phyloP scores from a whole-genome alignment of 2,113 vertebrate genomes.

The Ptyas mucosa region DNA sequence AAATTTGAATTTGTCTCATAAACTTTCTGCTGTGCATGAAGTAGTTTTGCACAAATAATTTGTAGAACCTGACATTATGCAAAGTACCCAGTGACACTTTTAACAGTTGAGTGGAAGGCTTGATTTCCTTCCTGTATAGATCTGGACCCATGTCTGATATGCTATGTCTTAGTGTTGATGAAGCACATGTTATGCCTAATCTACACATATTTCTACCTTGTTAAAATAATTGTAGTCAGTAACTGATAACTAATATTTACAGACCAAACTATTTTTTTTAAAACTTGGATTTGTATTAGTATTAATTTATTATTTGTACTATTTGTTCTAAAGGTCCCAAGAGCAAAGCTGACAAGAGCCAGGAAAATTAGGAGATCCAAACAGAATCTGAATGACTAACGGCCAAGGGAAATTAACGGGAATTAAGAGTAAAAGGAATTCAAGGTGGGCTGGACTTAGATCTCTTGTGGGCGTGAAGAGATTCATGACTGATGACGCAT shows the following conservation, averaged over 20 bases:
- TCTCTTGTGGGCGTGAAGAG: too few species aligned
- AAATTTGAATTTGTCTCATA: neutral
- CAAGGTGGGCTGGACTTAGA: too few species aligned
- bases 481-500: too few species aligned
- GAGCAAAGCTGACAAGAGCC: too few species aligned
- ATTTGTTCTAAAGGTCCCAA: too few species aligned
- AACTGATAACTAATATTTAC: neutral
- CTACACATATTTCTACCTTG: neutral
- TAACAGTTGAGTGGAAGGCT: neutral
- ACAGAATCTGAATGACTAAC: too few species aligned
- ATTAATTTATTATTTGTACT: too few species aligned
- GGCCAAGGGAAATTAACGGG: too few species aligned
- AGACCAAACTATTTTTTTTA: neutral
- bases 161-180: neutral
- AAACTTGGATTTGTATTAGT: too few species aligned
- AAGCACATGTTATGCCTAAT: neutral
- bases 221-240: neutral
- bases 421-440: too few species aligned
- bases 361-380: too few species aligned
- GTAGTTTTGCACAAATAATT: neutral
- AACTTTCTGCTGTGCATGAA: neutral
- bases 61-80: neutral
- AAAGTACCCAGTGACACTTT: neutral
- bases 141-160: neutral
- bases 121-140: neutral